These are phyloP conservation scores for Dynastes tityus DNA, from an alignment of 2,888 invertebrate genomes.

Conservation along the genomic window DNA sequence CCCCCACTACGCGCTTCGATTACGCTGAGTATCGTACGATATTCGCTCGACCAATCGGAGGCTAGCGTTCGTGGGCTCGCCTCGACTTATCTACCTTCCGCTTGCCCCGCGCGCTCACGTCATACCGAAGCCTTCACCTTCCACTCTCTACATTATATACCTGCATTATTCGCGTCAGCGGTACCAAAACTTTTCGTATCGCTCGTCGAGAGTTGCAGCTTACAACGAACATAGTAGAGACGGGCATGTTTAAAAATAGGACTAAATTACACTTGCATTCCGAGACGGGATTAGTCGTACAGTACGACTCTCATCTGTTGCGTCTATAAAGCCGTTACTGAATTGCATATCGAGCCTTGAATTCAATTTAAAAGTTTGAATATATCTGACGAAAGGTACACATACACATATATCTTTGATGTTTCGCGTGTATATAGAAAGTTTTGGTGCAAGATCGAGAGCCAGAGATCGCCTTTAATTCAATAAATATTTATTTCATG, in stretches of 20 bases:
- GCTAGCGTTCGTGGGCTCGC: slow-evolving; percentile 58
- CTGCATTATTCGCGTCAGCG: slow-evolving; percentile 49
- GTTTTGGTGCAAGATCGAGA: not conserved
- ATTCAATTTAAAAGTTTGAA: too few relatives aligned
- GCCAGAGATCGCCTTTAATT: slow-evolving; percentile 6
- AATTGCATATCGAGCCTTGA: not conserved
- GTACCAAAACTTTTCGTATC: slow-evolving; percentile 41
- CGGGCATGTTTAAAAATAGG: slow-evolving; percentile 18
- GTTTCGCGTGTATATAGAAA: not conserved
- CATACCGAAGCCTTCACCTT: slow-evolving; percentile 55
- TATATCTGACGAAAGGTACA: too few relatives aligned
- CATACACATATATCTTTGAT: not conserved
- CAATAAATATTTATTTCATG: slow-evolving; percentile 6
- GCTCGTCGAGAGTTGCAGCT: not conserved
- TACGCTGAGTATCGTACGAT: slow-evolving; percentile 61
- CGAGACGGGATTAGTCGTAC: slow-evolving; percentile 23
- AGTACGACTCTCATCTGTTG: not conserved
- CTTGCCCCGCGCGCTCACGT: slow-evolving; percentile 51
- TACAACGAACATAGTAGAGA: not conserved
- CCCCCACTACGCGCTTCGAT: slow-evolving; percentile 50
- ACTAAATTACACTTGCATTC: slow-evolving; percentile 26
- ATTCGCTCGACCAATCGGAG: slow-evolving; percentile 56
- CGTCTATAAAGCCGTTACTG: not conserved
- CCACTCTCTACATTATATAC: slow-evolving; percentile 50
- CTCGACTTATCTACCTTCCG: slow-evolving; percentile 50